Base-by-base conservation (phyloP, 2,888 invertebrate genomes). In the Hydrotaea diabolus region DNA sequence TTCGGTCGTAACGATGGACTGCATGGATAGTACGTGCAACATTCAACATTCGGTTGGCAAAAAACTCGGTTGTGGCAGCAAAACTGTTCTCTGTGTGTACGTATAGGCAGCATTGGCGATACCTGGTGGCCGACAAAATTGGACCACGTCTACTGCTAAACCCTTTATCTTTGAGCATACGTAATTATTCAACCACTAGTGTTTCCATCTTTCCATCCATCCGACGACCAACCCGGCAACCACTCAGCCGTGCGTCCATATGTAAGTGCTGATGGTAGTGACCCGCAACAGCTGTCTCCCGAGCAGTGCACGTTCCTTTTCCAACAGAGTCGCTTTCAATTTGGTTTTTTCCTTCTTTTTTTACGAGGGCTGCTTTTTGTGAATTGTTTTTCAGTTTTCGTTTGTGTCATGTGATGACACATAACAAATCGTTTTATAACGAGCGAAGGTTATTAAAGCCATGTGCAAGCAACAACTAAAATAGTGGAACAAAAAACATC, bases 371-470 rank as follows among this genome's bases (percentile, higher is more conserved):
- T 36, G 46, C 2, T 19, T 49, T 64, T 64, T 74, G 19, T 59
- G 23, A 73, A 17, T 62, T 31, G 31, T 19, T 46, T 75, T 9
- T 73, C 39, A 43, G 53, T 57, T 81, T 26, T 15, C 64, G 46
- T 75, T 64, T 17, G 19, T 78, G 77, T 78, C 57, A 75, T 81
- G 57, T 66, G 73, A 79, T 74, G 79, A 82, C 82, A 79, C 73
- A 85, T 82, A 79, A 79, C 82, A 85, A 85, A 85, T 85, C 43
- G 76, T 79, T 85, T 82, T 82, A 73, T 82, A 85, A 79, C 82
- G 76, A 82, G 72, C 76, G 49, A 36, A 82, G 79, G 79, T 69
- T 73, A 77, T 79, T 72, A 80, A 69, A 71, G 66, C 15, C 49
- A 75, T 53, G 77, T 69, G 49, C 19, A 55, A 66, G 59, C 31